These are phyloP conservation scores for Erpetoichthys calabaricus DNA, from an alignment of 2,797 vertebrate species.

Conservation along the genomic window DNA sequence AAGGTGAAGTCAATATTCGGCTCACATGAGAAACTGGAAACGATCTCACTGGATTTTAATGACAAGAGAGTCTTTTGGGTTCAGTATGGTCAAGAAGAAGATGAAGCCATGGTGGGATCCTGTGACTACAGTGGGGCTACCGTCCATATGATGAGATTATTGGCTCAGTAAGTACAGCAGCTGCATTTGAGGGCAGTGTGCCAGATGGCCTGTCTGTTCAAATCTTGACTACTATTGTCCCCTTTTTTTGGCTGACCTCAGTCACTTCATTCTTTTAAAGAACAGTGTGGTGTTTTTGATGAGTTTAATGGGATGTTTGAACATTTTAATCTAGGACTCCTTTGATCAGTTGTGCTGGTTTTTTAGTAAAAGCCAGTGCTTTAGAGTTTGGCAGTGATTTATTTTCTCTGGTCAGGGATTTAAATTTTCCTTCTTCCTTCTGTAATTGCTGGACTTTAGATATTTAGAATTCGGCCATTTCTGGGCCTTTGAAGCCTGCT, in stretches of 20 bases:
- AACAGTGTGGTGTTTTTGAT: too few species aligned
- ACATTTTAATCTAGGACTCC: too few species aligned
- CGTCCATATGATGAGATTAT: constrained; percentile 42
- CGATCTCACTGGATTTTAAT: constrained; percentile 50
- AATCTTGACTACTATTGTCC: constrained; percentile 11
- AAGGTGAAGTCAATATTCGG: constrained; percentile 43
- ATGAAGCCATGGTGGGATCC: constrained; percentile 47
- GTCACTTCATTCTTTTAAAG: constrained; percentile 12
- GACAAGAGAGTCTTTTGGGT: constrained; percentile 72
- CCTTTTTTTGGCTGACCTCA: constrained; percentile 16
- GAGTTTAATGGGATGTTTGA: too few species aligned
- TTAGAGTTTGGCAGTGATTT: too few species aligned
- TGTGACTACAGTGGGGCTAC: constrained; percentile 64
- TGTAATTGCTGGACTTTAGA: too few species aligned
- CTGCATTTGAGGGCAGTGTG: constrained; percentile 3
- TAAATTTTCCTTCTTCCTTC: too few species aligned
- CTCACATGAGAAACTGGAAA: constrained; percentile 36
- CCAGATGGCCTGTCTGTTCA: constrained; percentile 13
- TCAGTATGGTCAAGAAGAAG: constrained; percentile 37
- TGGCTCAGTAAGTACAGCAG: constrained; percentile 44
- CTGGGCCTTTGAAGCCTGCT: too few species aligned
- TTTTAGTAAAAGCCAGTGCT: too few species aligned
- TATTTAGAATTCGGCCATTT: too few species aligned
- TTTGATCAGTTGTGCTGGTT: too few species aligned
- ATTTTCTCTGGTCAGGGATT: too few species aligned